Conservation (phyloP, 2,797 vertebrate species). For the Dermochelys coriacea region DNA sequence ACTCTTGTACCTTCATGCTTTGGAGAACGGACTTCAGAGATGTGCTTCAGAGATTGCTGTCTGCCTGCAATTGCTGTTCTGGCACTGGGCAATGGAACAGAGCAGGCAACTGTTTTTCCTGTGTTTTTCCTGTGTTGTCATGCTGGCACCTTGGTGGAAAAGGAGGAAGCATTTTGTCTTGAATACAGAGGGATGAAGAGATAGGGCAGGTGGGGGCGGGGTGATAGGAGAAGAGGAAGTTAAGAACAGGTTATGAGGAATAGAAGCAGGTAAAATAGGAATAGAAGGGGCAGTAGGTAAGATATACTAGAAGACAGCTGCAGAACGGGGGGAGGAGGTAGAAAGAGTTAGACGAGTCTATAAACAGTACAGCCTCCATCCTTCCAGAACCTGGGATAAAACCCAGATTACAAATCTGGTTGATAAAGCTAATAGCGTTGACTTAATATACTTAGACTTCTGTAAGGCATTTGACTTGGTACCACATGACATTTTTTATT, state of each 20-base stretch:
- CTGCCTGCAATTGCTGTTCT: constrained; percentile 53
- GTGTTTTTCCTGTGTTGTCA: constrained; percentile 61
- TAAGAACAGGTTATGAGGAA: not conserved
- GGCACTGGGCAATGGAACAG: constrained; percentile 64
- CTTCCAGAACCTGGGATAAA: constrained; percentile 17
- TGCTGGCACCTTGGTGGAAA: constrained; percentile 21
- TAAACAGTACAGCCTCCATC: constrained; percentile 13
- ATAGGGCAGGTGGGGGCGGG: not conserved
- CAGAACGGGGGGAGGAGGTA: not conserved
- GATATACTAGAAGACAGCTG: not conserved
- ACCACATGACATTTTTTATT: not conserved
- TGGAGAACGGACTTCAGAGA: constrained; percentile 21
- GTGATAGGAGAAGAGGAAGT: constrained; percentile 11
- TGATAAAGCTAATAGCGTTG: not conserved
- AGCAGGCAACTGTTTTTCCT: constrained; percentile 61
- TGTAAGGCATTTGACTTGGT: not conserved
- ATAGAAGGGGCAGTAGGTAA: not conserved
- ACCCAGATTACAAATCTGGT: not conserved
- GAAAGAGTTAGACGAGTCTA: constrained; percentile 6
- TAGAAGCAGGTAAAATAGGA: not conserved
- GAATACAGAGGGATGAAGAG: constrained; percentile 2
- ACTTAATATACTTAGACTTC: not conserved
- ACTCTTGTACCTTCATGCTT: constrained; percentile 10
- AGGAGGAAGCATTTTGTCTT: constrained; percentile 47
- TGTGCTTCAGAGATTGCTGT: not conserved